Evolutionary conservation across 2,797 vertebrate genomes (phyloP).

Genomic region (Telmatherina bonti): DNA sequence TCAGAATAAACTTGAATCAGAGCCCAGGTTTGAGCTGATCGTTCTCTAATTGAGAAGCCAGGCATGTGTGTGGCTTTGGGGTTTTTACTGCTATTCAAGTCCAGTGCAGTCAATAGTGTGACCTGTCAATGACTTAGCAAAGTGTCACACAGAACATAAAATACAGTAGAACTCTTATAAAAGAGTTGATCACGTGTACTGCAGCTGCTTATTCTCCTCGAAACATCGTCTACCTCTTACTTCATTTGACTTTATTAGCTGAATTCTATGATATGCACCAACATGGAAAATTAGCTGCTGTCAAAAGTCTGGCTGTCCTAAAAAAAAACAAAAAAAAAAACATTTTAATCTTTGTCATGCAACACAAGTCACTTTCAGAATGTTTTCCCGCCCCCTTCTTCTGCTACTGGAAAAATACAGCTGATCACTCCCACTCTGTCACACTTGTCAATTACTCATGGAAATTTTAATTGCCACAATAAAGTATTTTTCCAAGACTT

Average conservation of each 20-base stretch:
- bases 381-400: constrained; percentile 48
- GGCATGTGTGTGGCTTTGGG: constrained; percentile 80
- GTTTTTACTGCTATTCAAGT: constrained; percentile 74
- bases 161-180: constrained; percentile 26
- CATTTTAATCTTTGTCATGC: constrained; percentile 70
- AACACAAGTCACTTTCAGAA: constrained; percentile 63
- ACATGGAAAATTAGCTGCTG: constrained; percentile 68
- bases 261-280: constrained; percentile 43
- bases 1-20: constrained; percentile 76
- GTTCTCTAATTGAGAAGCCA: constrained; percentile 82
- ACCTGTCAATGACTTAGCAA: constrained; percentile 58
- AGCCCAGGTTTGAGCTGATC: constrained; percentile 67
- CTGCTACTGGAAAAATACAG: constrained; percentile 41
- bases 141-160: constrained; percentile 59
- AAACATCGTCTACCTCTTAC: constrained; percentile 29
- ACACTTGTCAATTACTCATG: constrained; percentile 74
- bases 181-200: constrained; percentile 24
- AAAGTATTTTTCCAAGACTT: constrained; percentile 80
- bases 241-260: constrained; percentile 46
- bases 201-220: constrained; percentile 15
- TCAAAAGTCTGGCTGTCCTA: constrained; percentile 57
- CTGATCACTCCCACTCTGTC: constrained; percentile 62
- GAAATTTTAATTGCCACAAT: constrained; percentile 80
- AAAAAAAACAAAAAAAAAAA: constrained; percentile 57
- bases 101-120: constrained; percentile 59